A percentile compares a stretch with the other conserved stretches of the same genome.
These are phyloP conservation scores for Pyrgilauda ruficollis DNA, from an alignment of 2,113 vertebrate genomes.

Conservation along the genomic window DNA sequence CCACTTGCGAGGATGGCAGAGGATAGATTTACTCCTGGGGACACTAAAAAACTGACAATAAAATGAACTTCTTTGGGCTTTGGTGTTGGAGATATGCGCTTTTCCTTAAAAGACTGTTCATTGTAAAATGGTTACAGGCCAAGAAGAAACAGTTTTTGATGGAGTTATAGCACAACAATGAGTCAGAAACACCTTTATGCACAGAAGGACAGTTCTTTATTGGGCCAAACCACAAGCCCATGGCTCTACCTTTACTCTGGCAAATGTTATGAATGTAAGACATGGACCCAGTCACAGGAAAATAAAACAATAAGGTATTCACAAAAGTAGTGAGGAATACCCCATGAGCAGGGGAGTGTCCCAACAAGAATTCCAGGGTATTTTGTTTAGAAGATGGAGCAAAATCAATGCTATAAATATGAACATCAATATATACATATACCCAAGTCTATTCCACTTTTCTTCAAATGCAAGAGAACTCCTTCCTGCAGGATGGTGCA, in stretches of 20 bases:
- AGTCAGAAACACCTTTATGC: not conserved
- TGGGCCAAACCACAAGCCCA: not conserved
- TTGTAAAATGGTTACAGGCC: not conserved
- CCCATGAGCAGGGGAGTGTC: not conserved
- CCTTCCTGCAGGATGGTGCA: not conserved
- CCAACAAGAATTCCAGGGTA: not conserved
- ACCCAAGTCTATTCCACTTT: not conserved
- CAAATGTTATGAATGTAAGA: not conserved
- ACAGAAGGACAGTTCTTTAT: not conserved
- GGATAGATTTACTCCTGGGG: slow-evolving; percentile 11
- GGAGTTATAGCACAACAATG: not conserved
- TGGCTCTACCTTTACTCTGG: not conserved
- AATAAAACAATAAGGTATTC: not conserved
- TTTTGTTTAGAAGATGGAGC: not conserved
- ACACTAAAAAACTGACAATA: not conserved
- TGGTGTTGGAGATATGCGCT: not conserved
- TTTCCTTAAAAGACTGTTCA: not conserved
- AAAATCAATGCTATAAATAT: not conserved
- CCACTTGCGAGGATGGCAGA: not conserved
- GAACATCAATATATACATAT: not conserved
- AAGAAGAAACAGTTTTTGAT: not conserved
- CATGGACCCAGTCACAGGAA: not conserved
- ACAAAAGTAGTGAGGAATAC: not conserved
- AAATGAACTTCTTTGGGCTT: not conserved
- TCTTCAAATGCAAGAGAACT: not conserved